Evolutionary conservation across 2,113 vertebrate genomes (phyloP), one percentile per base, ranked within the genome.

Genomic region (Passer montanus): DNA sequence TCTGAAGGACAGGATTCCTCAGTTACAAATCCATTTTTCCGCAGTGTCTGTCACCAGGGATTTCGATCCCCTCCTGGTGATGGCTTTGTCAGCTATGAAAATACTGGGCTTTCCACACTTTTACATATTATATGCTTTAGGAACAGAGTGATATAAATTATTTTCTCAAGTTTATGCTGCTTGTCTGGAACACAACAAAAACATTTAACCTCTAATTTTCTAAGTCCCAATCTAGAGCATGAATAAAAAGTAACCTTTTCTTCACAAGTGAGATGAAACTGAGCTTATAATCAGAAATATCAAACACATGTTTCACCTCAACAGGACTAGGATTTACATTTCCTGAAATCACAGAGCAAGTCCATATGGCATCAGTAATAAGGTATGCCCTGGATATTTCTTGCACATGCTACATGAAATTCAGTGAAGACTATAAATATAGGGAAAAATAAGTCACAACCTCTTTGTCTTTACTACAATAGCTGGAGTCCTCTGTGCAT

Each of bases 301-400:
- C 70, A 91, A 89, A 89, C 41, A 52, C 35, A 44, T 21, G 30
- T 56, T 87, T 88, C 90, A 79, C 62, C 37, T 79, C 67, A 82
- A 47, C n/a, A 78, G 39, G 39, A 89, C 41, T 55, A 75, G 56
- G 64, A 94, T 7, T 77, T 84, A 37, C 2, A 55, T 50, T 63
- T 41, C 19, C 56, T 87, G 64, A 85, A 93, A 94, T 79, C 22
- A 78, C 56, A 95, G 69, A 90, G 41, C 31, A 93, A 89, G 49
- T 49, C 58, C 59, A 58, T 46, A 46, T 62, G 58, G 26, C 21
- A 89, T 44, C 15, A 72, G 69, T 64, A 67, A 55, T 27, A 37
- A 92, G 68, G 68, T 77, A 90, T 35, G 58, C 64, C 62, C 46
- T 47, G 27, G 44, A 8, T 91, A 75, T 39, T 94, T 91, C 47